phyloP scores from a whole-genome alignment of 2,113 vertebrate genomes.

The Stictonetta naevosa region DNA sequence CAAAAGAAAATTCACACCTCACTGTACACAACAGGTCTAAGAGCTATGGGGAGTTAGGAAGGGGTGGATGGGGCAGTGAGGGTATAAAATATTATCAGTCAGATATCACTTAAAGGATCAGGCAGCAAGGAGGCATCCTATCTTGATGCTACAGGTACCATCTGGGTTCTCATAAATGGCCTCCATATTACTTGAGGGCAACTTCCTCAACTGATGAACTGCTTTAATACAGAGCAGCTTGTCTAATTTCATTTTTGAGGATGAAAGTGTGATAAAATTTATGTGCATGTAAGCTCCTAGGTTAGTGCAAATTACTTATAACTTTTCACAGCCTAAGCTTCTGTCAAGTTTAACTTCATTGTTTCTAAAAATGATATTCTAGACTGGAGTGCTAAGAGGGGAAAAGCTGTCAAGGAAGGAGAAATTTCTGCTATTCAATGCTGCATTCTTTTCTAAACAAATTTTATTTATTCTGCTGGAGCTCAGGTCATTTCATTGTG shows the following conservation, averaged over 20 bases:
- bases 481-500: not conserved
- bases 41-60: not conserved
- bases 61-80: not conserved
- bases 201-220: not conserved
- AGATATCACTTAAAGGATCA: not conserved
- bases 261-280: slow-evolving; percentile 18
- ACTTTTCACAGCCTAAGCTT: slow-evolving; percentile 6
- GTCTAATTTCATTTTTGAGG: slow-evolving; percentile 27
- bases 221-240: slow-evolving; percentile 31
- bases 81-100: not conserved
- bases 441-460: not conserved
- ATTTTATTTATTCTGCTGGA: not conserved
- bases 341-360: slow-evolving; percentile 17
- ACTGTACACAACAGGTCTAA: not conserved
- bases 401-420: not conserved
- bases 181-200: not conserved
- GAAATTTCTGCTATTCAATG: slow-evolving; percentile 23
- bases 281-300: not conserved
- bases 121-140: slow-evolving; percentile 8
- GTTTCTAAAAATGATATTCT: slow-evolving; percentile 8
- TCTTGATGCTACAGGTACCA: not conserved
- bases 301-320: slow-evolving; percentile 6
- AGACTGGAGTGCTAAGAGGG: not conserved
- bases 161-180: not conserved
- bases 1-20: not conserved